Evolutionary conservation across 2,113 vertebrate genomes (phyloP), one percentile per base, ranked within the genome.

Genomic region (Isichthys henryi): DNA sequence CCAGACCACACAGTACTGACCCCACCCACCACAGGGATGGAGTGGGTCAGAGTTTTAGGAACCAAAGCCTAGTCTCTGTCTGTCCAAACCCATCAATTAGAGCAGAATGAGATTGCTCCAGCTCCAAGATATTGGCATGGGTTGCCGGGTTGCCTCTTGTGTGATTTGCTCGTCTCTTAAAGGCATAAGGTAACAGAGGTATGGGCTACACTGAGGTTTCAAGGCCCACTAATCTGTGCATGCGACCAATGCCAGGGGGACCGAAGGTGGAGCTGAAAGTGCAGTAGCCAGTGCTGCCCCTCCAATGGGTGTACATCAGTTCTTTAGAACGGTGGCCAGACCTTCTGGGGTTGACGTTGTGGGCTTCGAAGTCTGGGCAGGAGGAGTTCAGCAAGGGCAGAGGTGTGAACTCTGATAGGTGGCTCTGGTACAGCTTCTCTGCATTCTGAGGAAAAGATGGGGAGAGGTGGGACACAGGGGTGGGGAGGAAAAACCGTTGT

Each of bases 361-460:
- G 95, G 94, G 91, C 91, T 89, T 94, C 95, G 92, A 92, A 95
- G 94, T 93, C 93, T 92, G 91, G 94, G 92, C 93, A 93, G 93
- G 90, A 93, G 89, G 94, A 94, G 84, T 95, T 96, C 93, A 96
- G 93, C 88, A 96, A 96, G 90, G 97, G 94, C 92, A 97, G 94
- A 91, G 96, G 97, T 91, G 96, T 95, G 92, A 97, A 97, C 94
- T 97, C 97, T 0, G 97, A 96, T 90, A 97, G 92, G 91, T 94
- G 94, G 90, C 96, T 96, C 92, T 94, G 92, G 92, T 95, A 95
- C n/a, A 95, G 94, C 91, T 93, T 94, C 0, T 96, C 94, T 85
- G 95, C 92, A 53, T 95, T 96, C 98, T 99, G 96, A 66, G 5
- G 35, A 92, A 3, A 50, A 90, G 90, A 87, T 89, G 90, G 80